A percentile compares a stretch with the other conserved stretches of the same genome.
phyloP scores from a whole-genome alignment of 2,888 invertebrate genomes.

The Drosophila atripex region DNA sequence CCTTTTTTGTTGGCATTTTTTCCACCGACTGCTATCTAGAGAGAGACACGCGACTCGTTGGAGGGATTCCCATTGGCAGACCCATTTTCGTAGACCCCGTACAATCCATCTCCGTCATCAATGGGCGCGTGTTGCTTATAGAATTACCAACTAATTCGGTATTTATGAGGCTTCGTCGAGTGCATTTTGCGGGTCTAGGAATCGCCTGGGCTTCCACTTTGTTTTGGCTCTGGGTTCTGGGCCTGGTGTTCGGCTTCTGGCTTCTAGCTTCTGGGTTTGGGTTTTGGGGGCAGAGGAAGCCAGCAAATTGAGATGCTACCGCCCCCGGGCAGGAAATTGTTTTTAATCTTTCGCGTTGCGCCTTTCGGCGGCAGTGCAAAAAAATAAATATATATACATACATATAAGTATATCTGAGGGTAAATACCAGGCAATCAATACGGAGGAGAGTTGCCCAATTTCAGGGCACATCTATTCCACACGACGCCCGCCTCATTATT shows the following conservation, averaged over 20 bases:
- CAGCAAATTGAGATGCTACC: conserved; percentile 75
- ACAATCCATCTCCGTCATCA: conserved; percentile 60
- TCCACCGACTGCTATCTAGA: background rate
- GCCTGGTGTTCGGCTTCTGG: background rate
- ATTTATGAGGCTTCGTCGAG: conserved; percentile 82
- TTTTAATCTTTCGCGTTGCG: conserved; percentile 68
- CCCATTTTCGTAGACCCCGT: conserved; percentile 29
- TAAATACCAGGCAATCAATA: background rate
- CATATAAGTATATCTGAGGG: background rate
- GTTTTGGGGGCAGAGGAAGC: conserved; percentile 52
- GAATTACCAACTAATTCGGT: conserved; percentile 83
- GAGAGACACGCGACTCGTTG: background rate
- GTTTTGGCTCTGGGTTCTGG: conserved; percentile 6
- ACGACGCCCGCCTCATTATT: conserved; percentile 3
- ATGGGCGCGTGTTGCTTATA: conserved; percentile 84
- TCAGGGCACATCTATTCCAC: background rate
- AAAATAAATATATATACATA: background rate
- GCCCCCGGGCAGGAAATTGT: conserved; percentile 54
- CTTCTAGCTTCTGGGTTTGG: background rate
- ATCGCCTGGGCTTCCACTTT: conserved; percentile 22
- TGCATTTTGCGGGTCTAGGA: conserved; percentile 47
- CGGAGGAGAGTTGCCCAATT: conserved; percentile 19
- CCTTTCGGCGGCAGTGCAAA: conserved; percentile 51
- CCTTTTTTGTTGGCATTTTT: conserved; percentile 16
- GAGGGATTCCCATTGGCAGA: conserved; percentile 27